Conservation (phyloP, 2,113 vertebrate species). For the Cololabis saira region DNA sequence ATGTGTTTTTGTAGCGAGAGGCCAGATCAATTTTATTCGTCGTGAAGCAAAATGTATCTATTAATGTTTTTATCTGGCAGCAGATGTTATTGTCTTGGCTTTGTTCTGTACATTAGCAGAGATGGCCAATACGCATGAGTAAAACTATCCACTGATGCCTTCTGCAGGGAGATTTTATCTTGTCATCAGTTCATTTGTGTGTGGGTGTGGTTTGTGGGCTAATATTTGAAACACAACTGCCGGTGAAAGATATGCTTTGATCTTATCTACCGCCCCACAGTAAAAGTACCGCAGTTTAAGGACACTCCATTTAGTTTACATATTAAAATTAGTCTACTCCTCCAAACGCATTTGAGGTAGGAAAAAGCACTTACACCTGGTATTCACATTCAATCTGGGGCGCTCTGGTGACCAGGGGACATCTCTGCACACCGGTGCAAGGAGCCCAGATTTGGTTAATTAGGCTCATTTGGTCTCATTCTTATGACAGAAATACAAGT, state of each 20-base stretch:
- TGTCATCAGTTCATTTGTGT: conserved; percentile 11
- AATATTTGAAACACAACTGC: conserved; percentile 1
- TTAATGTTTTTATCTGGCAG: conserved; percentile 3
- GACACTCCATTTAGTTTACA: not conserved
- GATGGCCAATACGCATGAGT: conserved; percentile 18
- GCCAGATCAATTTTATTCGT: conserved; percentile 13
- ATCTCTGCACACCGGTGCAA: too few species aligned
- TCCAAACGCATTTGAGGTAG: not conserved
- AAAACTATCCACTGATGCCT: not conserved
- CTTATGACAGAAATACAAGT: too few species aligned
- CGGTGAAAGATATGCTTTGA: conserved; percentile 16
- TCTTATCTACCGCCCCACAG: not conserved
- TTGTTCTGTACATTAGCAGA: conserved; percentile 8
- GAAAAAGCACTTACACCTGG: not conserved
- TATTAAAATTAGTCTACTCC: not conserved
- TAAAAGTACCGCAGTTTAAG: not conserved
- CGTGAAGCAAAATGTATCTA: not conserved
- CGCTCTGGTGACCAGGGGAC: not conserved
- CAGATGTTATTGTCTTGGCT: conserved; percentile 11
- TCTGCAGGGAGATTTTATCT: not conserved
- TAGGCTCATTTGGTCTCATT: not conserved
- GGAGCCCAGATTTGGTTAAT: not conserved
- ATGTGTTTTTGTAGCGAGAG: not conserved
- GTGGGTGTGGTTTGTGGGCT: not conserved
- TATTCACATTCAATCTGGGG: not conserved